These are phyloP conservation scores for Andrena minutula DNA, from an alignment of 2,888 invertebrate species.

Conservation along the genomic window DNA sequence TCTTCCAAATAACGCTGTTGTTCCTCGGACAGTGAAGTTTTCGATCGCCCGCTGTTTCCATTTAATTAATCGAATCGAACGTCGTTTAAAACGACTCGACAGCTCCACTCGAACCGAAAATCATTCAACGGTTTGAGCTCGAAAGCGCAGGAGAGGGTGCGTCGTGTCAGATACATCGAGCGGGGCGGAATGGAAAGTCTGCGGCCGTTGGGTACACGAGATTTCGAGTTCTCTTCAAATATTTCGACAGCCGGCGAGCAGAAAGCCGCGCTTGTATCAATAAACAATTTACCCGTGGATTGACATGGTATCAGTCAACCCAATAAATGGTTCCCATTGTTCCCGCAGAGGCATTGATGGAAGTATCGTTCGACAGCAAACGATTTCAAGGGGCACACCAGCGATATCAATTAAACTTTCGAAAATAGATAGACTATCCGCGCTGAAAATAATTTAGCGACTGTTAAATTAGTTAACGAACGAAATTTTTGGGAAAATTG, in stretches of 20 bases:
- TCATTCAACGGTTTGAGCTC: neutral
- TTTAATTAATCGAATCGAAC: constrained; percentile 23
- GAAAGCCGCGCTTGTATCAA: constrained; percentile 28
- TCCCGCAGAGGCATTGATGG: neutral
- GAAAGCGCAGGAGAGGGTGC: constrained; percentile 14
- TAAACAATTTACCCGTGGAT: constrained; percentile 26
- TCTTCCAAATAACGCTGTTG: neutral
- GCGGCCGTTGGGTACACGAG: constrained; percentile 33
- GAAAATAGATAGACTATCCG: neutral
- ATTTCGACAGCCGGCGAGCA: constrained; percentile 25
- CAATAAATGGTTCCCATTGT: constrained; percentile 17
- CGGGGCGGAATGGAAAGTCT: constrained; percentile 10
- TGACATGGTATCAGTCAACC: neutral
- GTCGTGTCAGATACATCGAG: constrained; percentile 28
- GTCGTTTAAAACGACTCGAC: constrained; percentile 15
- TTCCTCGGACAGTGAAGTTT: neutral
- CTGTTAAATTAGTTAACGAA: neutral
- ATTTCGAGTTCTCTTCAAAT: constrained; percentile 53
- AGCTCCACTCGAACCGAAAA: neutral
- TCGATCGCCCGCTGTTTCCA: neutral
- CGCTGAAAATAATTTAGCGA: neutral
- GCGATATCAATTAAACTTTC: neutral
- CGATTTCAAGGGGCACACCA: constrained; percentile 10
- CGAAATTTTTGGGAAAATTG: neutral
- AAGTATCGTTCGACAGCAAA: neutral